These are phyloP conservation scores for Phoenicopterus ruber DNA, from an alignment of 2,113 vertebrate species.

Conservation along the genomic window DNA sequence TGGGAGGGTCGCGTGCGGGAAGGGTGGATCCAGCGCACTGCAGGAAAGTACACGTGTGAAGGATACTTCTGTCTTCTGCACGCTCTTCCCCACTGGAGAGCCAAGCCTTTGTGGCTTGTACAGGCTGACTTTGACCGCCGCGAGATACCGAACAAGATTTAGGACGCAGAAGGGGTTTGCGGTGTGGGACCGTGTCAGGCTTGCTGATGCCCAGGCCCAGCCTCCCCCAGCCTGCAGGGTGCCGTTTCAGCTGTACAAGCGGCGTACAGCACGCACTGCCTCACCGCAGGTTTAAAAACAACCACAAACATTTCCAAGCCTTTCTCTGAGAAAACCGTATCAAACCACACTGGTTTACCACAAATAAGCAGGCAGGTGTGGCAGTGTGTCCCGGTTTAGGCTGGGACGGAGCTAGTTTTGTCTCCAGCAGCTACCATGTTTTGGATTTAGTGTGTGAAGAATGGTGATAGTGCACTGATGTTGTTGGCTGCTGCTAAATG, in stretches of 20 bases:
- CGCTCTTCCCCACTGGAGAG: not conserved
- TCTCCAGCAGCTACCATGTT: too few relatives aligned
- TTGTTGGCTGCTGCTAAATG: too few relatives aligned
- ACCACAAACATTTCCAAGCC: not conserved
- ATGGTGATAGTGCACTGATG: too few relatives aligned
- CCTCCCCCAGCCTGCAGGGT: not conserved
- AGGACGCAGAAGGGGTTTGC: not conserved
- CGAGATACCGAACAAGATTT: fast-evolving
- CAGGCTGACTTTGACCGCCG: not conserved
- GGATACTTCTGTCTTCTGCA: not conserved
- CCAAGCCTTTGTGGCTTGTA: not conserved
- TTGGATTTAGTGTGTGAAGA: too few relatives aligned
- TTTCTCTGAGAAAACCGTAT: not conserved
- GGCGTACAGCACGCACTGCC: not conserved
- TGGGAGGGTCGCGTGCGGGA: not conserved
- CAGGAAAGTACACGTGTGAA: fast-evolving
- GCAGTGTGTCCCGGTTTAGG: too few relatives aligned
- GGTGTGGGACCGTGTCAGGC: not conserved
- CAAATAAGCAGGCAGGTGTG: not conserved
- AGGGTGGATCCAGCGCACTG: fast-evolving
- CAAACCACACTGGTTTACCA: not conserved
- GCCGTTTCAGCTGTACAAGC: not conserved
- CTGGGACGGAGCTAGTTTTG: too few relatives aligned
- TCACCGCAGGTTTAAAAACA: not conserved
- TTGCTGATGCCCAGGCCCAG: not conserved